A percentile compares a stretch with the other conserved stretches of the same genome.
Evolutionary conservation across 53 echinoderm and acorn worm species (phyloP).

Genomic region (Glandiceps talaboti): DNA sequence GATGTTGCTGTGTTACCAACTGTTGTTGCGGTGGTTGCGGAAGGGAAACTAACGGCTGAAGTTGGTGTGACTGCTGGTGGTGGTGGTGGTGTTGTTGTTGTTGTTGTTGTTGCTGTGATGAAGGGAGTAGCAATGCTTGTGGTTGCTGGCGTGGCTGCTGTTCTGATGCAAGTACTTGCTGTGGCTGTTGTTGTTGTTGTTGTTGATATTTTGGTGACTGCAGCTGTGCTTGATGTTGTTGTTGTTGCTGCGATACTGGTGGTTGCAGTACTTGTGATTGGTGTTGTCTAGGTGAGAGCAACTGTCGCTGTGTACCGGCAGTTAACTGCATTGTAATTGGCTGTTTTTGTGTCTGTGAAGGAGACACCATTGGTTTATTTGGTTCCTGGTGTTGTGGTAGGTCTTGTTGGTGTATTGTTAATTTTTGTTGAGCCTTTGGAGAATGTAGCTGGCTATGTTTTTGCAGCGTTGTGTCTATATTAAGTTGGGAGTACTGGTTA

Average conservation of each 20-base stretch:
- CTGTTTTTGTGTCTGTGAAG: neutral
- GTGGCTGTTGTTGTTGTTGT: constrained; percentile 18
- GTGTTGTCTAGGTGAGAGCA: constrained; percentile 13
- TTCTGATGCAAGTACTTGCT: constrained; percentile 22
- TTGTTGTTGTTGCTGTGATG: constrained; percentile 30
- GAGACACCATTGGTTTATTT: constrained; percentile 1
- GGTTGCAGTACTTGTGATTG: constrained; percentile 20
- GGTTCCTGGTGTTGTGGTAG: constrained; percentile 21
- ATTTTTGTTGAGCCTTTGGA: neutral
- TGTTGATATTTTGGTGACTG: constrained; percentile 21
- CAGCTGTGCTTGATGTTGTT: constrained; percentile 23
- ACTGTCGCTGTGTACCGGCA: neutral
- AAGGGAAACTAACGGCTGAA: constrained; percentile 7
- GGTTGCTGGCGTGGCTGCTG: constrained; percentile 19
- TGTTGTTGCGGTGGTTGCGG: neutral
- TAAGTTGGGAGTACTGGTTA: neutral
- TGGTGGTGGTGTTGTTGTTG: constrained; percentile 25
- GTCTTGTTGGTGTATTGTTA: constrained; percentile 9
- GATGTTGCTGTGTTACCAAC: constrained; percentile 5
- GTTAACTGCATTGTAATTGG: neutral
- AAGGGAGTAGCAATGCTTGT: constrained; percentile 24
- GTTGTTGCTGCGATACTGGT: constrained; percentile 19
- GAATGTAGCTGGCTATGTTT: neutral
- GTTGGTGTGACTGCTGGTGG: constrained; percentile 19
- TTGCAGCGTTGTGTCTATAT: neutral